Evolutionary conservation across 2,888 invertebrate species (phyloP).

Genomic region (Synergus itoensis): DNA sequence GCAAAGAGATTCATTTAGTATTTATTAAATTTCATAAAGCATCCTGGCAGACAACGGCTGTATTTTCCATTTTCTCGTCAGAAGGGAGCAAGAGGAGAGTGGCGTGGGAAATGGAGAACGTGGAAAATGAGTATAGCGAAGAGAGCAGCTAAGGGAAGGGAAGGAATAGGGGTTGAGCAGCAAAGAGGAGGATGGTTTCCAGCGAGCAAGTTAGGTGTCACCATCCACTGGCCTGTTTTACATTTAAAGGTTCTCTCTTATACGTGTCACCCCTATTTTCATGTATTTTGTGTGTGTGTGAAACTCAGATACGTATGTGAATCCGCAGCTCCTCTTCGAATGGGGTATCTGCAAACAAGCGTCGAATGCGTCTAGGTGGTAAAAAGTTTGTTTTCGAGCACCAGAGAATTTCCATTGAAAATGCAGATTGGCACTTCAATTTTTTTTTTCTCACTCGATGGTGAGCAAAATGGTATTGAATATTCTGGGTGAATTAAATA

Average conservation of each 20-base stretch:
- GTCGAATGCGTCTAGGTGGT: conserved; percentile 11
- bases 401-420: conserved; percentile 43
- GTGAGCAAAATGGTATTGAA: not conserved
- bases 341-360: conserved; percentile 50
- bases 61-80: conserved; percentile 75
- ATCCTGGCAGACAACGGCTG: conserved; percentile 65
- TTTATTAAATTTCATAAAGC: conserved; percentile 74
- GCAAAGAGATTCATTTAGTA: conserved; percentile 71
- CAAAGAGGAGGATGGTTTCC: conserved; percentile 39
- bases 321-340: conserved; percentile 45
- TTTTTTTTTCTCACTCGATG: not conserved
- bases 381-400: conserved; percentile 42
- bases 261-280: conserved; percentile 48
- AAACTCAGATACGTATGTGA: not conserved
- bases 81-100: conserved; percentile 53
- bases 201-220: conserved; percentile 65
- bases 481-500: not conserved
- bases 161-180: conserved; percentile 52
- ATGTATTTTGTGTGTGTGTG: not conserved
- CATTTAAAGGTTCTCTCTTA: conserved; percentile 68
- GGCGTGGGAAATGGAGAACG: conserved; percentile 64
- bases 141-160: conserved; percentile 58
- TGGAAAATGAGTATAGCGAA: conserved; percentile 67
- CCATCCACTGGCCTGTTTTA: conserved; percentile 68
- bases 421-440: conserved; percentile 36